phyloP scores from a whole-genome alignment of 64 coral and sea anemone genomes.

The Stylophora pistillata region DNA sequence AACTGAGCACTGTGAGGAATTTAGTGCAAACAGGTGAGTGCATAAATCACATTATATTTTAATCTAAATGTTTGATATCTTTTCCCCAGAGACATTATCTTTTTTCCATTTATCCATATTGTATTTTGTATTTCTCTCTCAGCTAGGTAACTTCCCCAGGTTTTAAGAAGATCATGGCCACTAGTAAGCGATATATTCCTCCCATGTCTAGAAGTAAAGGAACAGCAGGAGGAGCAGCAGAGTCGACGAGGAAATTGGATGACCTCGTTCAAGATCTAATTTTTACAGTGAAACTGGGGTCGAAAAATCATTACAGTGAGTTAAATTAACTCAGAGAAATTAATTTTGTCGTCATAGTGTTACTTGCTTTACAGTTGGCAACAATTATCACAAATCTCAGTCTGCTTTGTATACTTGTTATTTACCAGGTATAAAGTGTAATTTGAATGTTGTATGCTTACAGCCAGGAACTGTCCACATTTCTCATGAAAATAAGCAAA shows the following conservation, averaged over 20 bases:
- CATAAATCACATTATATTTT: too few relatives aligned
- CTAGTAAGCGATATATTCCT: slow-evolving; percentile 1
- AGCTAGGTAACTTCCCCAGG: neutral
- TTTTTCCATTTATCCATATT: neutral
- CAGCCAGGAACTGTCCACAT: too few relatives aligned
- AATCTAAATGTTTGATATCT: neutral
- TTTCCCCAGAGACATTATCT: neutral
- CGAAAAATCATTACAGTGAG: neutral
- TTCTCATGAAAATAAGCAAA: too few relatives aligned
- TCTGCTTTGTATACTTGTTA: too few relatives aligned
- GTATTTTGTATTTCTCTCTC: neutral
- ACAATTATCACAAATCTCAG: too few relatives aligned
- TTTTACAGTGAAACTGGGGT: neutral
- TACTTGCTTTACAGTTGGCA: too few relatives aligned
- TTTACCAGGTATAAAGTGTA: too few relatives aligned
- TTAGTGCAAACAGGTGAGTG: neutral
- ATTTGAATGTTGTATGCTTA: too few relatives aligned
- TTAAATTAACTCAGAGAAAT: neutral
- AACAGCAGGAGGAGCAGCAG: neutral
- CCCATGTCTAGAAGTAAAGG: neutral
- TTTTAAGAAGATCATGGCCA: neutral
- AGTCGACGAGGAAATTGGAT: neutral
- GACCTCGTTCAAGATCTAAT: neutral
- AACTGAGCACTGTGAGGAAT: neutral
- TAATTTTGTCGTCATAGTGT: neutral